Evolutionary conservation across 2,113 vertebrate genomes (phyloP), one percentile per base, ranked within the genome.

Genomic region (Phalacrocorax aristotelis): DNA sequence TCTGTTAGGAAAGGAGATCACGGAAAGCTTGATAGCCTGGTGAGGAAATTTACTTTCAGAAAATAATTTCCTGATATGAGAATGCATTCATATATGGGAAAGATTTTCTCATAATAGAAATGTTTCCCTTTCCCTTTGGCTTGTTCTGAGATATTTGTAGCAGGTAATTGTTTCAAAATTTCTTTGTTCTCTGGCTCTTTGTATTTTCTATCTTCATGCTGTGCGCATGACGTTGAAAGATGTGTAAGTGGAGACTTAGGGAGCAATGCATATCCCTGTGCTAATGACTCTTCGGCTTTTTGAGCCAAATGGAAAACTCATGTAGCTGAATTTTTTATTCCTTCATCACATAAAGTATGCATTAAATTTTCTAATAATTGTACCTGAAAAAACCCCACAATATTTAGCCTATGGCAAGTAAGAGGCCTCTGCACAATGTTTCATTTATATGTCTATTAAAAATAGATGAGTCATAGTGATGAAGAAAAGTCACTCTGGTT

Each of bases 41-140:
- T 78, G 51, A 91, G 91, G 76, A 95, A 94, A 95, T 95, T 91
- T 94, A 32, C 83, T 94, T 94, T 95, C 60, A 75, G 89, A 94
- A 87, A 89, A 89, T 94, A 0, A 94, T 96, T 94, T 96, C 89
- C 93, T 94, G 60, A 51, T 84, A 78, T 19, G 44, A 94, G 80
- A 71, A 87, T 75, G 29, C 51, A 78, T 84, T 92, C 72, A 81
- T 89, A 96, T 92, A 83, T 75, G 64, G 72, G 64, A 86, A 90
- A 96, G 86, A 76, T 92, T 91, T 92, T 93, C 55, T 87, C 68
- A 83, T 84, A 87, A 89, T 81, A 81, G 81, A 93, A 74, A 92
- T 66, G 51, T 74, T 92, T 94, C 46, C 54, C 57, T 90, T 94
- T 83, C 90, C 68, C 69, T 95, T 94, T 94, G 84, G n/a, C 83